Conservation (phyloP, 2,797 vertebrate genomes). For the Jordanella pulchra region DNA sequence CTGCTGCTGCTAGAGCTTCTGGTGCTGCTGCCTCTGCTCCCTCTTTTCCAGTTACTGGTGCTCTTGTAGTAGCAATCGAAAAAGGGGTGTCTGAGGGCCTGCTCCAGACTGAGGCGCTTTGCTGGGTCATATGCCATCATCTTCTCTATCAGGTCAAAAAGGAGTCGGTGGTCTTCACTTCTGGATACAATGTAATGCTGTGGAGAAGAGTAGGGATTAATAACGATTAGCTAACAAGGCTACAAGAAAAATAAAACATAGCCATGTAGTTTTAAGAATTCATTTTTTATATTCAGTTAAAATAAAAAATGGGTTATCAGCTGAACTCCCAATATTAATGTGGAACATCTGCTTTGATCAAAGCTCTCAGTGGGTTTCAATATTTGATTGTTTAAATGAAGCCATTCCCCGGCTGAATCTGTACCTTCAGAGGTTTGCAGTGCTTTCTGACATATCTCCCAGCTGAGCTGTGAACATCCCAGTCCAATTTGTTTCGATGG, state of each 20-base stretch:
- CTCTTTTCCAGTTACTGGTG: constrained; percentile 46
- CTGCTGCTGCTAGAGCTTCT: constrained; percentile 46
- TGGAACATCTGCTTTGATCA: background rate
- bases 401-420: background rate
- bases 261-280: no score
- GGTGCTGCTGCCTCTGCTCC: constrained; percentile 31
- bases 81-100: constrained; percentile 86
- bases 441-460: constrained; percentile 85
- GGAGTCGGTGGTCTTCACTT: constrained; percentile 78
- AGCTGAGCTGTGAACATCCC: constrained; percentile 84
- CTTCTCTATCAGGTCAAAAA: constrained; percentile 88
- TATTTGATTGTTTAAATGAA: background rate
- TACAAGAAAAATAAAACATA: background rate
- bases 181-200: constrained; percentile 87
- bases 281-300: no score
- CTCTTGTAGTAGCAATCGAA: constrained; percentile 72
- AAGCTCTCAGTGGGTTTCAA: background rate
- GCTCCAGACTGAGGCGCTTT: constrained; percentile 83
- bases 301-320: no score
- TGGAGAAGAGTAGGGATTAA: background rate
- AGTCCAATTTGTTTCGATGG: constrained; percentile 81
- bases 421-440: constrained; percentile 87
- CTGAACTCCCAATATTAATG: no score
- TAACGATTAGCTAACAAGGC: background rate
- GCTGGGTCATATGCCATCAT: constrained; percentile 88